Base-by-base conservation (phyloP, 1,140 invertebrate genomes). In the Pteromalus puparum region DNA sequence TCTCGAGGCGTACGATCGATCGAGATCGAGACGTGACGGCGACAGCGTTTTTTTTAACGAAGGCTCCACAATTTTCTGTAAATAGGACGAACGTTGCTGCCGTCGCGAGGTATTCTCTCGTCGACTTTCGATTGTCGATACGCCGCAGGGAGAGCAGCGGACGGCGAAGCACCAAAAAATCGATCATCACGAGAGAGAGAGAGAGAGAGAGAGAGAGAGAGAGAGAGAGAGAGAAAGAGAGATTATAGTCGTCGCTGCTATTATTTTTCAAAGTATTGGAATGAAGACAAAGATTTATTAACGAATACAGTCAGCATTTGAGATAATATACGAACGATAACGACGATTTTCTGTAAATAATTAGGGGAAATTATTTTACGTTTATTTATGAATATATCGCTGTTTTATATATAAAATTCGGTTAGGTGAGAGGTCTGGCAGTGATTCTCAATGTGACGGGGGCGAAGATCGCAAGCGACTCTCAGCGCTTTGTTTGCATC, bases 341-440 rank as follows among this genome's bases (percentile, higher is more conserved):
- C 42, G 68, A 46, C n/a, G 48, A 28, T 42, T 75, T 42, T 67
- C 2, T 82, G 38, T 83, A 83, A 67, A 83, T 83, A 77, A 83
- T 77, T 83, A 77, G 48, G 34, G 70, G 48, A 84, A 79, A 61
- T 84, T 67, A 26, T 48, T 73, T 75, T 85, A 53, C 72, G 34
- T 76, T 81, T 85, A 81, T 85, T 81, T 76, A 78, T 34, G 38
- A 53, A 78, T 78, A 48, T 68, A 73, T 61, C 30, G 61, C 10
- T 73, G 21, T 83, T 70, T 83, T 72, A 18, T 79, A 18, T 79
- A 67, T 42, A 48, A 61, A 34, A 77, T 6, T 21, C 38, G 28
- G 28, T 61, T 30, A 18, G 24, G 28, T 9, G 72, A 10, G 46
- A 67, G n/a, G 2, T 61, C 24, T 21, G 6, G 18, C 10, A 61